Conservation (phyloP, 2,113 vertebrate genomes). For the Silurus meridionalis region DNA sequence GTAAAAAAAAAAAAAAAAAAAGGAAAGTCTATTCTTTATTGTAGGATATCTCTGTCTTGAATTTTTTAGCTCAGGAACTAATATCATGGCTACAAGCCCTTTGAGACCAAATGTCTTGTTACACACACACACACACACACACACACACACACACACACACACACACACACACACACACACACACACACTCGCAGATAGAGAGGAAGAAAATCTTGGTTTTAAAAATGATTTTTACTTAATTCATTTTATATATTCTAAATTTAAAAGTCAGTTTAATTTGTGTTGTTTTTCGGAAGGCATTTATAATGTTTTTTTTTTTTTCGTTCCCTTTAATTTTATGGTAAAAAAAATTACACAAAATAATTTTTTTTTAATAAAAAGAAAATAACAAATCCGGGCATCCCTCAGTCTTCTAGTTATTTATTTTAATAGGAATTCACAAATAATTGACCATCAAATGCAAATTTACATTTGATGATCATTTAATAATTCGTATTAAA, state of each 20-base stretch:
- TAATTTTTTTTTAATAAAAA: too few species aligned
- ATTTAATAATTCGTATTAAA: too few species aligned
- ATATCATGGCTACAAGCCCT: background rate
- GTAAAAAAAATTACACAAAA: too few species aligned
- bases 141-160: background rate
- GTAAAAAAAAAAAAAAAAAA: background rate
- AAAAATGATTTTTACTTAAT: too few species aligned
- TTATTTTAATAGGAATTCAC: background rate
- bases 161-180: background rate
- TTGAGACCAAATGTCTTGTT: background rate
- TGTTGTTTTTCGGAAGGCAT: too few species aligned
- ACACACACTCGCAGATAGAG: too few species aligned
- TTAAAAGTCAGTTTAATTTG: too few species aligned
- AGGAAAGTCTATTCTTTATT: background rate
- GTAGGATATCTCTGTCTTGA: background rate
- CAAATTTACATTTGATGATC: background rate
- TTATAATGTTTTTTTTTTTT: too few species aligned
- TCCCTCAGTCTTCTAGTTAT: background rate
- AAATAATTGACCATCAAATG: background rate
- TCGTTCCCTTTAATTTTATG: too few species aligned
- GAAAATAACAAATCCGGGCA: too few species aligned
- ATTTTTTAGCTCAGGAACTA: background rate
- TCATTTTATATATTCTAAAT: too few species aligned
- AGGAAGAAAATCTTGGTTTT: too few species aligned
- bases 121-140: background rate